phyloP scores from a whole-genome alignment of 2,888 invertebrate species.

The Acanthosoma haemorrhoidale region DNA sequence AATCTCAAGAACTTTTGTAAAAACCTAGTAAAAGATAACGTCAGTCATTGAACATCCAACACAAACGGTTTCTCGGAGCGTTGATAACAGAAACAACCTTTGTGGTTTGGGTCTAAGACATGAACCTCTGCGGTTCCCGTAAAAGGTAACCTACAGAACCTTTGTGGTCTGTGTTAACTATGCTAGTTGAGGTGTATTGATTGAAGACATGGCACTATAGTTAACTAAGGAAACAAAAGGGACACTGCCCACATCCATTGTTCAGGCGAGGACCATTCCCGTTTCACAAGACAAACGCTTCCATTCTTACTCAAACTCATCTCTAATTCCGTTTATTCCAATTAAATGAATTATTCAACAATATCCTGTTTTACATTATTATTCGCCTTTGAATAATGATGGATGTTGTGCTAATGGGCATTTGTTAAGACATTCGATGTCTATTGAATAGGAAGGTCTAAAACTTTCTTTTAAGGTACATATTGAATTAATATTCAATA shows the following conservation, averaged over 20 bases:
- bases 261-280: conserved; percentile 10
- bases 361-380: conserved; percentile 8
- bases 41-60: no score
- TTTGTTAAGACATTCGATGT: conserved; percentile 5
- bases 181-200: not conserved
- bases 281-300: conserved; percentile 21
- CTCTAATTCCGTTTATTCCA: conserved; percentile 14
- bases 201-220: not conserved
- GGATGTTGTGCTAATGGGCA: not conserved
- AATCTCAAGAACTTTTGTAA: no score
- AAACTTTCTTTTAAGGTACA: no score
- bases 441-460: no score
- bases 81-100: no score
- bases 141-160: no score
- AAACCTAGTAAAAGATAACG: no score
- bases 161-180: not conserved
- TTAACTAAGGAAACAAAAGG: conserved; percentile 12
- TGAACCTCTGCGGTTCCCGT: no score
- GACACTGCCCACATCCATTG: conserved; percentile 14
- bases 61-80: no score
- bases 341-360: conserved; percentile 19
- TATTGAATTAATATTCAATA: no score
- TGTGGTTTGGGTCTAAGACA: no score
- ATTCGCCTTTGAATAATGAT: conserved; percentile 12
- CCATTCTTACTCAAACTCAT: conserved; percentile 24